Evolutionary conservation across 2,888 invertebrate species (phyloP).

Genomic region (Nezara viridula): DNA sequence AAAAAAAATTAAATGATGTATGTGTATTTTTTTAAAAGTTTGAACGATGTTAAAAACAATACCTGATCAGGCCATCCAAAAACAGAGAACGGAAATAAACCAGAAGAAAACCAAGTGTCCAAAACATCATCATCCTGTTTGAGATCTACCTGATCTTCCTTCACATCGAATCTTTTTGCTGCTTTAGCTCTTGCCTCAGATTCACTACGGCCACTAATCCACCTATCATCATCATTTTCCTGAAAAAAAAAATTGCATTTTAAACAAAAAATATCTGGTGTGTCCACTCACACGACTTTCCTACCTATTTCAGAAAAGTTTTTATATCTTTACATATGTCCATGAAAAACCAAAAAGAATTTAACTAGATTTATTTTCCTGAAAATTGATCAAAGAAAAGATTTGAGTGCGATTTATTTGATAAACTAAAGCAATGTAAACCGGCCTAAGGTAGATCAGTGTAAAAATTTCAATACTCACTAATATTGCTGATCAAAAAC

Average conservation of each 20-base stretch:
- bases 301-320: too few species aligned
- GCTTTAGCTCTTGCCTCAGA: slow-evolving; percentile 88
- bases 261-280: neutral
- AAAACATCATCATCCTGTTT: slow-evolving; percentile 94
- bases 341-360: too few species aligned
- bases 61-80: slow-evolving; percentile 96
- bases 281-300: too few species aligned
- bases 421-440: too few species aligned
- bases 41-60: slow-evolving; percentile 66
- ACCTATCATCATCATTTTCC: slow-evolving; percentile 72
- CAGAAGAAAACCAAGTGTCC: slow-evolving; percentile 99
- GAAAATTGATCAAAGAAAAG: too few species aligned
- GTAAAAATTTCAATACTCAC: too few species aligned
- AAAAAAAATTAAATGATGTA: neutral
- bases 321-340: too few species aligned
- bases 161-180: slow-evolving; percentile 76
- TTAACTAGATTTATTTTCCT: too few species aligned
- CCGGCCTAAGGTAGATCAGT: too few species aligned
- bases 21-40: neutral
- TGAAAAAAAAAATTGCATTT: slow-evolving; percentile 58
- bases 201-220: slow-evolving; percentile 74
- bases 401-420: too few species aligned
- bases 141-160: slow-evolving; percentile 73
- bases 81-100: slow-evolving; percentile 94
- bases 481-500: too few species aligned